phyloP scores from a whole-genome alignment of 2,797 vertebrate genomes.

The Sebastes steindachneri region DNA sequence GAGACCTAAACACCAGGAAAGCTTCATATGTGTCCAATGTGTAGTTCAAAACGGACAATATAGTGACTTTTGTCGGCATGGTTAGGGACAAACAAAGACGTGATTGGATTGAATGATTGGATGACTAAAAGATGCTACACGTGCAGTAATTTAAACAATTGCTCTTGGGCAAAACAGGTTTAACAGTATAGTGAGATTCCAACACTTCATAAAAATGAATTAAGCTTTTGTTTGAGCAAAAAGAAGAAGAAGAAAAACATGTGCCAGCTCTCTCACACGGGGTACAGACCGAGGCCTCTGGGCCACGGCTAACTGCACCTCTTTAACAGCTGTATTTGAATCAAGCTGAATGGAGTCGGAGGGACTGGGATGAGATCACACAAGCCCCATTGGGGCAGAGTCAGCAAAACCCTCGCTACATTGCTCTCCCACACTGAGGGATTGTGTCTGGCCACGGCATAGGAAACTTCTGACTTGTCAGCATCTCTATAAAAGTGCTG shows the following conservation, averaged over 20 bases:
- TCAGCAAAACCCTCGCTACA: conserved; percentile 67
- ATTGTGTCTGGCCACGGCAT: conserved; percentile 54
- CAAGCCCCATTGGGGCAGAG: conserved; percentile 51
- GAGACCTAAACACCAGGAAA: conserved; percentile 32
- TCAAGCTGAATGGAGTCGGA: conserved; percentile 37
- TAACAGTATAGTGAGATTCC: neutral
- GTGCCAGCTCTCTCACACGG: conserved; percentile 11
- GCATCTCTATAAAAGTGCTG: conserved; percentile 39
- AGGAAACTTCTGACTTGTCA: conserved; percentile 71
- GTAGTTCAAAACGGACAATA: neutral
- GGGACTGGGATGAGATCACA: conserved; percentile 70
- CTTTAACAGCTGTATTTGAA: conserved; percentile 48
- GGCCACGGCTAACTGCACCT: conserved; percentile 34
- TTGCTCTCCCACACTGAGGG: conserved; percentile 63
- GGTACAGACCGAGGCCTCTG: conserved; percentile 9
- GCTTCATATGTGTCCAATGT: conserved; percentile 1
- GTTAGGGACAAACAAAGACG: neutral
- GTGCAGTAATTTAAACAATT: neutral
- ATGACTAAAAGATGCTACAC: neutral
- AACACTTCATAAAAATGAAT: neutral
- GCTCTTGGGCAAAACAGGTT: neutral
- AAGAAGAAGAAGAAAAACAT: neutral
- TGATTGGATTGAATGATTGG: neutral
- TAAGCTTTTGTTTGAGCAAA: neutral
- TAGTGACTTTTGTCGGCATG: neutral